Evolutionary conservation across 2,888 invertebrate genomes (phyloP).

Genomic region (Thera obeliscata): DNA sequence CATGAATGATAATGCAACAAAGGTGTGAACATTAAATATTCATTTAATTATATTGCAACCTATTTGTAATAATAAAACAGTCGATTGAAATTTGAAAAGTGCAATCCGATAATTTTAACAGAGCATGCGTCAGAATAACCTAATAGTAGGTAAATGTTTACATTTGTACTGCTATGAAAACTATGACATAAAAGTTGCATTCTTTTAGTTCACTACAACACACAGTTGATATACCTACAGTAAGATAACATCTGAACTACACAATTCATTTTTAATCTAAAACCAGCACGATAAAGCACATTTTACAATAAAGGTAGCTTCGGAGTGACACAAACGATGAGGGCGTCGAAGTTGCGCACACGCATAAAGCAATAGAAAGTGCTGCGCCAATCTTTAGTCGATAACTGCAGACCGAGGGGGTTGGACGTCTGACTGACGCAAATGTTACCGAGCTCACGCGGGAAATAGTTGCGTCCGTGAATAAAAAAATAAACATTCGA

Average conservation of each 20-base stretch:
- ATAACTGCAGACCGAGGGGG: conserved; percentile 61
- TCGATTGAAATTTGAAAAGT: conserved; percentile 46
- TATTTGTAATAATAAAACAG: conserved; percentile 32
- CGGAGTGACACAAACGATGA: conserved; percentile 25
- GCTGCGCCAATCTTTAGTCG: conserved; percentile 69
- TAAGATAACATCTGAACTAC: no score
- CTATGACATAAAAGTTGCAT: no score
- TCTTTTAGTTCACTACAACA: no score
- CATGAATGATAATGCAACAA: conserved; percentile 27
- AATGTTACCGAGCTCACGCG: conserved; percentile 78
- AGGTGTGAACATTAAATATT: conserved; percentile 36
- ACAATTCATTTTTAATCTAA: not conserved
- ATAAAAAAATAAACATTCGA: conserved; percentile 46
- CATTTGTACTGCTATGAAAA: no score
- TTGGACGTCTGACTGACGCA: conserved; percentile 69
- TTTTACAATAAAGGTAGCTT: not conserved
- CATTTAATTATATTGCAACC: conserved; percentile 35
- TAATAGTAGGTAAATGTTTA: not conserved
- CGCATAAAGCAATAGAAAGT: conserved; percentile 81
- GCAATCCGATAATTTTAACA: conserved; percentile 48
- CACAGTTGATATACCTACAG: no score
- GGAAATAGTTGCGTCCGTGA: conserved; percentile 79
- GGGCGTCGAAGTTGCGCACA: conserved; percentile 57
- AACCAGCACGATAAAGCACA: not conserved
- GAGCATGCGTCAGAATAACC: conserved; percentile 42